Conservation (phyloP, 2,113 vertebrate species). For the Rhinolophus ferrumequinum region DNA sequence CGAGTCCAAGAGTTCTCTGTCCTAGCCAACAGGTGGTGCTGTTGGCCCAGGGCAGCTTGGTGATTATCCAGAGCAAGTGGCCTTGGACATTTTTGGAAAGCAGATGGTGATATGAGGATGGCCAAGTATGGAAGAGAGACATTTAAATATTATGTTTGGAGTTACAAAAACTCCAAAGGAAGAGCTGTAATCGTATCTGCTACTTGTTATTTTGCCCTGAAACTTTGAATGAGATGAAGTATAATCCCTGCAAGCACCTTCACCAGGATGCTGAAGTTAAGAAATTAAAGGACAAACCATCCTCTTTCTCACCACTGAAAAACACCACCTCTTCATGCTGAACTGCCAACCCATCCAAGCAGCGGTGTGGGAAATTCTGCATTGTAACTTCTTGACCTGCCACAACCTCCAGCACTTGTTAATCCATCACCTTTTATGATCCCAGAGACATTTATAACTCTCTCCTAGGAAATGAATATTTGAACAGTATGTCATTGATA, state of each 20-base stretch:
- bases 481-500: conserved; percentile 63
- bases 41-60: background rate
- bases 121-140: background rate
- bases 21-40: background rate
- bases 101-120: background rate
- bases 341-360: background rate
- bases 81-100: background rate
- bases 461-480: conserved; percentile 68
- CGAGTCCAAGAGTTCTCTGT: background rate
- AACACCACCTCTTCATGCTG: background rate
- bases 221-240: conserved; percentile 42
- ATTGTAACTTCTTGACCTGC: conserved; percentile 57
- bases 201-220: conserved; percentile 9
- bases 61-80: background rate
- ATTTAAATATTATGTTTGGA: too few relatives aligned
- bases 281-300: background rate
- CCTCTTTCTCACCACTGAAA: background rate
- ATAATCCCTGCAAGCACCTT: conserved; percentile 1
- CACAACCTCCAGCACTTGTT: conserved; percentile 16
- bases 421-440: conserved; percentile 72
- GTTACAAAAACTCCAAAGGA: background rate
- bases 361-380: background rate
- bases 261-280: background rate
- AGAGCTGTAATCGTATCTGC: background rate
- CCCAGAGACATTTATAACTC: conserved; percentile 63